These are phyloP conservation scores for Peromyscus polionotus DNA, from an alignment of 2,113 vertebrate genomes.

Conservation along the genomic window DNA sequence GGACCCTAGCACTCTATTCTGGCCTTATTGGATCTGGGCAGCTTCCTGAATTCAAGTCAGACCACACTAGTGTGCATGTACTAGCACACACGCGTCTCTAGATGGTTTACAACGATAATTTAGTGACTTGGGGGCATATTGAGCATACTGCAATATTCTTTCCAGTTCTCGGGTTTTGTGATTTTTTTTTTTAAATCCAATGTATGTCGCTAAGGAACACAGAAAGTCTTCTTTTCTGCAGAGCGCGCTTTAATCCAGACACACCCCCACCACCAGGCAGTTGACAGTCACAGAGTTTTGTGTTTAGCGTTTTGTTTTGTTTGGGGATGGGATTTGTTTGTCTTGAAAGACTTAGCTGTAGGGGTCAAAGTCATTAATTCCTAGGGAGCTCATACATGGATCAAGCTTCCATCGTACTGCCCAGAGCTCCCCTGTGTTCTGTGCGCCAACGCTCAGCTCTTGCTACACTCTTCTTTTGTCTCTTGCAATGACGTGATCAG, in stretches of 20 bases:
- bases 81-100: neutral
- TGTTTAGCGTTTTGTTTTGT: neutral
- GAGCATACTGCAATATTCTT: constrained; percentile 1
- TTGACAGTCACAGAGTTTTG: neutral
- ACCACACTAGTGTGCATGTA: neutral
- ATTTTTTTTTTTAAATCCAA: constrained; percentile 49
- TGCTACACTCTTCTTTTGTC: neutral
- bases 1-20: neutral
- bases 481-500: neutral
- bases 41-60: constrained; percentile 5
- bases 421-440: neutral
- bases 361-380: constrained; percentile 56
- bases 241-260: constrained; percentile 22
- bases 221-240: constrained; percentile 63
- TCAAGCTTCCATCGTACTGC: neutral
- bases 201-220: constrained; percentile 63
- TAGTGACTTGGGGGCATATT: neutral
- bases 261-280: constrained; percentile 47
- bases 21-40: neutral
- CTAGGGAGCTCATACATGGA: neutral
- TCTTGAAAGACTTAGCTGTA: constrained; percentile 51
- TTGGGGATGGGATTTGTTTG: neutral
- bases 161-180: constrained; percentile 18
- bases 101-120: neutral
- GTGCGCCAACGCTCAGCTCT: neutral